A percentile compares a stretch with the other conserved stretches of the same genome.
Evolutionary conservation across 2,113 vertebrate genomes (phyloP).

Genomic region (Erythrocercus mccallii): DNA sequence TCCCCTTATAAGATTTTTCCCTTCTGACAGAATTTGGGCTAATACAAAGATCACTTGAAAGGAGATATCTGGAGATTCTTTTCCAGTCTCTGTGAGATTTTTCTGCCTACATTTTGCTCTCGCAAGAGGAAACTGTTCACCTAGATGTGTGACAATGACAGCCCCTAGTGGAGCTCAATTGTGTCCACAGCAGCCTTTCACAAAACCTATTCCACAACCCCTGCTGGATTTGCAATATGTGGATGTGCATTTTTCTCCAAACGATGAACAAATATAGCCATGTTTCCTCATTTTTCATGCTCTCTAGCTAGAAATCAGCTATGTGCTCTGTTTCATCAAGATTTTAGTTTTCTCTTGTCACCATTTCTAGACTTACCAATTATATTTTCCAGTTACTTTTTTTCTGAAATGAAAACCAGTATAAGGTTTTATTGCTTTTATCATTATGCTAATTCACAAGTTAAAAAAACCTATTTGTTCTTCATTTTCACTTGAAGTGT

Average conservation of each 20-base stretch:
- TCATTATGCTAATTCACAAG: neutral
- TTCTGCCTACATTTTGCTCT: neutral
- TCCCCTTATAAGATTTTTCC: neutral
- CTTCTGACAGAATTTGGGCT: neutral
- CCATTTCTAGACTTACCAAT: neutral
- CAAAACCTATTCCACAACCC: neutral
- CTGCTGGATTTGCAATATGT: neutral
- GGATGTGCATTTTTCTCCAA: neutral
- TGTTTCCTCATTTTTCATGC: neutral
- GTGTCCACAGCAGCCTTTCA: neutral
- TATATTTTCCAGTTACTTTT: neutral
- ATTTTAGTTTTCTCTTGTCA: neutral
- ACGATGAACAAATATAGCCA: neutral
- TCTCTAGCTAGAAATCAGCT: neutral
- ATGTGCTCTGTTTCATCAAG: neutral
- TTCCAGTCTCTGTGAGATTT: neutral
- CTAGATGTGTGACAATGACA: neutral
- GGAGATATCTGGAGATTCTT: neutral
- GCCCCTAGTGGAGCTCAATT: neutral
- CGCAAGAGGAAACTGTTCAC: neutral
- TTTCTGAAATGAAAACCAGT: neutral
- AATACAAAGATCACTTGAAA: neutral
- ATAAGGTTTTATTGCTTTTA: neutral
- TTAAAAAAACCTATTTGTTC: neutral
- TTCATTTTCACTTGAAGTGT: neutral